Conservation (phyloP, 2,888 invertebrate genomes). For the Polyploca ridens region DNA sequence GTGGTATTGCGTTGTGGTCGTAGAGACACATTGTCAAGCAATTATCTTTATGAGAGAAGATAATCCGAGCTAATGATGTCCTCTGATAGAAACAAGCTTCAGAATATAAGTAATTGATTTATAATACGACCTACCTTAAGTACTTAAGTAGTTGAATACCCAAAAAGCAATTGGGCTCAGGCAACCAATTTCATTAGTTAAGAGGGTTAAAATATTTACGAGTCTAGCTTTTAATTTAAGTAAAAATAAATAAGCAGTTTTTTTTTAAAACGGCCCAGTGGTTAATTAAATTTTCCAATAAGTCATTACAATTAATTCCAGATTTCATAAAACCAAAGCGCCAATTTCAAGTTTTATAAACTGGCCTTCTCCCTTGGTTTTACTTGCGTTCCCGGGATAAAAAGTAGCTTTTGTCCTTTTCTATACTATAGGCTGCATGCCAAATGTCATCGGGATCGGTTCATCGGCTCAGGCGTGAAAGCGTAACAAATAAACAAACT, state of each 20-base stretch:
- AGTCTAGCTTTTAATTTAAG: neutral
- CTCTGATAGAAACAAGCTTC: neutral
- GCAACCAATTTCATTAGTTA: slow-evolving; percentile 3
- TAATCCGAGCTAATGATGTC: neutral
- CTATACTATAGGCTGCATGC: no score
- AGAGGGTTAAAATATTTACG: neutral
- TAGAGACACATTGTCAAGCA: neutral
- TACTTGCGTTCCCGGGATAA: no score
- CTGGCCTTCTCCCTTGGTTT: no score
- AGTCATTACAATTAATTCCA: no score
- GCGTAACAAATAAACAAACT: no score
- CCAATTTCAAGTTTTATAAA: no score
- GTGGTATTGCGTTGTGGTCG: no score
- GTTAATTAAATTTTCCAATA: no score
- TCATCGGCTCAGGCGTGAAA: no score
- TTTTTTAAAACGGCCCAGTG: neutral
- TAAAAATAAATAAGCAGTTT: neutral
- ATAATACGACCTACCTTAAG: neutral
- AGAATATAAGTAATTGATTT: neutral
- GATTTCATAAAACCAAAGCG: no score
- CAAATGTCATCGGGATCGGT: no score
- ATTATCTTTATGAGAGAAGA: neutral
- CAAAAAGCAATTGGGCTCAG: neutral
- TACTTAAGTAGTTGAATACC: neutral
- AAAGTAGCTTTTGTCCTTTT: no score